A percentile compares a stretch with the other conserved stretches of the same genome.
Evolutionary conservation across 2,888 invertebrate genomes (phyloP).

Genomic region (Muschampia plurimacula): DNA sequence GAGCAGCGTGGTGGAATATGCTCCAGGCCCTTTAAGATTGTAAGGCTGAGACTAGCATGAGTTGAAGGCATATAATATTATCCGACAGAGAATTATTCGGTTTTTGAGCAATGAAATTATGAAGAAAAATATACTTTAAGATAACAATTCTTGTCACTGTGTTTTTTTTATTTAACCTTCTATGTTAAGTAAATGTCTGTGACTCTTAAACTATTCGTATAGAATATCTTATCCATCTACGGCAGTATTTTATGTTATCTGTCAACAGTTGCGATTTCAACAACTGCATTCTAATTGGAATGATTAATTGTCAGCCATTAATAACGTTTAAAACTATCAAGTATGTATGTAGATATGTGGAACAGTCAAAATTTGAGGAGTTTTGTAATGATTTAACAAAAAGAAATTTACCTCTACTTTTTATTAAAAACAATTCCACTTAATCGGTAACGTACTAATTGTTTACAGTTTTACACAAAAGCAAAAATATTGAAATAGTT

Average conservation of each 20-base stretch:
- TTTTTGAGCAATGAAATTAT: not conserved
- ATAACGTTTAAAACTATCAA: not conserved
- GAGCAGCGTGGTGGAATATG: no score
- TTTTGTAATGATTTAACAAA: slow-evolving; percentile 4
- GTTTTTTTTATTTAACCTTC: not conserved
- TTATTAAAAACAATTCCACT: no score
- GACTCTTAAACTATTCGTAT: slow-evolving; percentile 16
- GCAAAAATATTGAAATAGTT: no score
- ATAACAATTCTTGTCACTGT: slow-evolving; percentile 16
- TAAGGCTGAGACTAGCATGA: no score
- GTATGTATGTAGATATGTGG: not conserved
- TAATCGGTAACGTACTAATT: no score
- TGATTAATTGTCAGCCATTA: slow-evolving; percentile 1
- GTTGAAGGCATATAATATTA: no score
- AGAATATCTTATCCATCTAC: slow-evolving; percentile 9
- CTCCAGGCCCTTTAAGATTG: no score
- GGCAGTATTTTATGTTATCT: slow-evolving; percentile 6
- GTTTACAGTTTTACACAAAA: not conserved
- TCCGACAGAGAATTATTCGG: not conserved
- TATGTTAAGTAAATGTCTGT: slow-evolving; percentile 12
- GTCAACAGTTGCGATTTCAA: slow-evolving; percentile 11
- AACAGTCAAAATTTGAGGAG: slow-evolving; percentile 3
- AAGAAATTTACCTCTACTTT: no score
- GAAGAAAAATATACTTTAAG: slow-evolving; percentile 9
- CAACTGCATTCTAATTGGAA: slow-evolving; percentile 13